A percentile compares a stretch with the other conserved stretches of the same genome.
These are phyloP conservation scores for Onthophagus taurus DNA, from an alignment of 1,140 invertebrate species.

Conservation along the genomic window DNA sequence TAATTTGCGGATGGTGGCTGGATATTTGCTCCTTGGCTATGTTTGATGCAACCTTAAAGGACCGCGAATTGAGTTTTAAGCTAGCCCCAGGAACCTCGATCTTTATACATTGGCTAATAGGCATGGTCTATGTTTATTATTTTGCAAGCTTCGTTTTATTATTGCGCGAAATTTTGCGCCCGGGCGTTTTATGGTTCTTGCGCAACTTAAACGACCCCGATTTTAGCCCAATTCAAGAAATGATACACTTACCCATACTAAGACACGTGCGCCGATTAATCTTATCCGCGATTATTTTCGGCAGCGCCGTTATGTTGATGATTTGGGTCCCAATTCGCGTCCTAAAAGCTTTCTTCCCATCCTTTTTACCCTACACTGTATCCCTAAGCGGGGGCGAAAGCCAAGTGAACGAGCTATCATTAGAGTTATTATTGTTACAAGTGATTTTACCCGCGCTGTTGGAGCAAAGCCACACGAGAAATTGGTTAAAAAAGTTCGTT, in stretches of 20 bases:
- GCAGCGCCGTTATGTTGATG: conserved; percentile 91
- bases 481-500: conserved; percentile 83
- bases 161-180: conserved; percentile 85
- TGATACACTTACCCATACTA: conserved; percentile 94
- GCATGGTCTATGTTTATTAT: conserved; percentile 99
- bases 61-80: conserved; percentile 78
- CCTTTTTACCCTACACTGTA: conserved; percentile 90
- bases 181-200: conserved; percentile 94
- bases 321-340: conserved; percentile 89
- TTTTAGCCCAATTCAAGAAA: conserved; percentile 98
- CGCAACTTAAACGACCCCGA: conserved; percentile 98
- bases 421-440: conserved; percentile 90
- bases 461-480: conserved; percentile 90
- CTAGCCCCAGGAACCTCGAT: conserved; percentile 89
- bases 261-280: conserved; percentile 82
- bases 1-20: conserved; percentile 98
- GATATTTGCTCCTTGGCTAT: conserved; percentile 94
- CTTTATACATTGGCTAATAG: conserved; percentile 98
- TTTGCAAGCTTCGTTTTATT: conserved; percentile 96
- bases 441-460: conserved; percentile 91
- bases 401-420: conserved; percentile 77
- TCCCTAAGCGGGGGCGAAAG: conserved; percentile 72
- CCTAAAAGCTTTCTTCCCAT: conserved; percentile 71
- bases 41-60: conserved; percentile 86
- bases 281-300: conserved; percentile 91